Evolutionary conservation across 2,797 vertebrate species (phyloP).

Genomic region (Acrossocheilus fasciatus): DNA sequence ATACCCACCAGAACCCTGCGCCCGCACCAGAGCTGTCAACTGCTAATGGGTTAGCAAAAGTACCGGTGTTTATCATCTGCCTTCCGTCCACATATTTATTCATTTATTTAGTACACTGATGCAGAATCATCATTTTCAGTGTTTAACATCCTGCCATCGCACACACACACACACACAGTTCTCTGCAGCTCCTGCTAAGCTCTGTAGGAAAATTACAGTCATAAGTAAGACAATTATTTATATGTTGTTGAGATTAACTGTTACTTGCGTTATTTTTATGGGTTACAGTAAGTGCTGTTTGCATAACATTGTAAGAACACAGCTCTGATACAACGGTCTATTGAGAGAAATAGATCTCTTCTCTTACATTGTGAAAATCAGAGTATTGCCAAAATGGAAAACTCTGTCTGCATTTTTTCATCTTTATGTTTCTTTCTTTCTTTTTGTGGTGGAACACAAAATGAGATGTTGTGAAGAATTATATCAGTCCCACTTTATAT

Average conservation of each 20-base stretch:
- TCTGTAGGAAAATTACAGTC: constrained; percentile 24
- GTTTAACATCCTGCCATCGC: constrained; percentile 67
- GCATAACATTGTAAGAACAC: neutral
- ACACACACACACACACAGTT: constrained; percentile 52
- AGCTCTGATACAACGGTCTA: neutral
- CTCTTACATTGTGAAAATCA: neutral
- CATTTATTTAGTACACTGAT: constrained; percentile 81
- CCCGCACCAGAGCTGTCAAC: constrained; percentile 81
- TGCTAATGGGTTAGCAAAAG: constrained; percentile 80
- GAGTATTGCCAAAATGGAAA: too few relatives aligned
- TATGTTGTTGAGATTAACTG: constrained; percentile 12
- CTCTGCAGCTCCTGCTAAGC: constrained; percentile 31
- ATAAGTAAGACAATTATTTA: constrained; percentile 11
- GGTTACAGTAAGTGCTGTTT: neutral
- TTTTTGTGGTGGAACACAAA: neutral
- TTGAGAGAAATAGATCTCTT: neutral
- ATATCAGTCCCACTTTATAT: neutral
- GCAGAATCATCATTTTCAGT: constrained; percentile 82
- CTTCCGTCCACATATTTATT: constrained; percentile 82
- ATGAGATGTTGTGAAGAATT: neutral
- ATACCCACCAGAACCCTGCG: constrained; percentile 72
- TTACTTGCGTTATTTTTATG: neutral
- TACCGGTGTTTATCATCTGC: constrained; percentile 78
- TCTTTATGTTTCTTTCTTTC: too few relatives aligned
- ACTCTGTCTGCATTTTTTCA: neutral